phyloP scores from a whole-genome alignment of 2,888 invertebrate genomes.

The Zygaena filipendulae region DNA sequence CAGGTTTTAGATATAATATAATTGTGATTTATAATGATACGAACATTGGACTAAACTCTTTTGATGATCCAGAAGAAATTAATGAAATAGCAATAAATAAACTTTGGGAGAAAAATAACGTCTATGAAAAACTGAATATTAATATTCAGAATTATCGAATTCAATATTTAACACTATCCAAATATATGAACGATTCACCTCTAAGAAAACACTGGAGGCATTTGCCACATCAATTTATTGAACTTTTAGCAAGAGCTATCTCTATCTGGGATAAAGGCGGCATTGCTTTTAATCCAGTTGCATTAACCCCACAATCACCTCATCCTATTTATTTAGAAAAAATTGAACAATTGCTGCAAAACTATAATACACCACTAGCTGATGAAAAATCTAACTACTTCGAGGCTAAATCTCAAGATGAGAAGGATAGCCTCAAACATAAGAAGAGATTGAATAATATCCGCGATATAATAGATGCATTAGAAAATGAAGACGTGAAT shows the following conservation, averaged over 20 bases:
- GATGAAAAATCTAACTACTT: conserved; percentile 12
- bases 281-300: conserved; percentile 40
- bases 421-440: conserved; percentile 13
- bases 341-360: conserved; percentile 29
- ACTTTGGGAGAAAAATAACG: conserved; percentile 27
- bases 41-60: conserved; percentile 14
- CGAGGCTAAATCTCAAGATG: conserved; percentile 5
- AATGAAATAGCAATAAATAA: conserved; percentile 43
- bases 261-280: conserved; percentile 57
- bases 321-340: conserved; percentile 34
- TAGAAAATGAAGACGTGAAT: conserved; percentile 26
- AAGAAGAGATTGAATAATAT: conserved; percentile 44
- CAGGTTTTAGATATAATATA: conserved; percentile 34
- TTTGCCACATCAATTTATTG: conserved; percentile 33
- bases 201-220: conserved; percentile 35
- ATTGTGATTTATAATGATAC: conserved; percentile 41
- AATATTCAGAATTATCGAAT: no score
- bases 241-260: conserved; percentile 39
- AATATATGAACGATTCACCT: conserved; percentile 41
- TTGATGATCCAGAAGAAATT: conserved; percentile 33
- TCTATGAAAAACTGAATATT: no score
- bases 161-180: conserved; percentile 30
- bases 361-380: conserved; percentile 20
- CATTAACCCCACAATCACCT: conserved; percentile 34
- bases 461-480: conserved; percentile 44